Evolutionary conservation across 2,113 vertebrate genomes (phyloP).

Genomic region (Neogobius melanostomus): DNA sequence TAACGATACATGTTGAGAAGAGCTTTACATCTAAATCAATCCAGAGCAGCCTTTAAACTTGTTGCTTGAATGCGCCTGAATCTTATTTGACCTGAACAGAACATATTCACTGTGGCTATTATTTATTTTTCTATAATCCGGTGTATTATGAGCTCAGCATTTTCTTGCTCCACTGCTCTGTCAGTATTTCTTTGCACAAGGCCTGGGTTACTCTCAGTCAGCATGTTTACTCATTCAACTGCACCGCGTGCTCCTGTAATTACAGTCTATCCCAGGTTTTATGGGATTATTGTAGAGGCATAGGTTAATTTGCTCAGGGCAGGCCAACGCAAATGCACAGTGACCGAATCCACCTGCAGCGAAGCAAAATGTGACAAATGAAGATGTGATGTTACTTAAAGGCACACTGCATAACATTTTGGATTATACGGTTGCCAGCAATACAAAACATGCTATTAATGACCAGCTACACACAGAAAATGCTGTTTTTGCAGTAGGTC

Average conservation of each 20-base stretch:
- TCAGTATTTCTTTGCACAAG: not conserved
- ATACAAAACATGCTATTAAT: too few species aligned
- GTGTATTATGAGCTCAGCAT: not conserved
- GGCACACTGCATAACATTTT: too few species aligned
- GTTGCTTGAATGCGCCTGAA: not conserved
- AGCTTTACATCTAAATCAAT: not conserved
- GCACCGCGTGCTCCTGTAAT: not conserved
- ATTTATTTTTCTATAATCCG: not conserved
- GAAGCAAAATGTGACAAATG: not conserved
- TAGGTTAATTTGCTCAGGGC: not conserved
- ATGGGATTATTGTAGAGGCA: not conserved
- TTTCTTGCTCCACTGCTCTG: conserved; percentile 7
- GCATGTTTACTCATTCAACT: conserved; percentile 1
- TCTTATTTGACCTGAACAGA: not conserved
- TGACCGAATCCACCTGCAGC: not conserved
- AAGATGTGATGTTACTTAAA: not conserved
- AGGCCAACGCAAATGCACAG: not conserved
- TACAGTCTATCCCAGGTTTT: not conserved
- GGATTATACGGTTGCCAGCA: too few species aligned
- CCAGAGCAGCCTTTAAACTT: not conserved
- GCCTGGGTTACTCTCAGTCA: conserved; percentile 16
- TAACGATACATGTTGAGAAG: not conserved
- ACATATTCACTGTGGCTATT: not conserved
- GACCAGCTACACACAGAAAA: too few species aligned
- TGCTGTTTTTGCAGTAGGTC: too few species aligned